These are phyloP conservation scores for Liposcelis brunnea DNA, from an alignment of 2,888 invertebrate species.

Conservation along the genomic window DNA sequence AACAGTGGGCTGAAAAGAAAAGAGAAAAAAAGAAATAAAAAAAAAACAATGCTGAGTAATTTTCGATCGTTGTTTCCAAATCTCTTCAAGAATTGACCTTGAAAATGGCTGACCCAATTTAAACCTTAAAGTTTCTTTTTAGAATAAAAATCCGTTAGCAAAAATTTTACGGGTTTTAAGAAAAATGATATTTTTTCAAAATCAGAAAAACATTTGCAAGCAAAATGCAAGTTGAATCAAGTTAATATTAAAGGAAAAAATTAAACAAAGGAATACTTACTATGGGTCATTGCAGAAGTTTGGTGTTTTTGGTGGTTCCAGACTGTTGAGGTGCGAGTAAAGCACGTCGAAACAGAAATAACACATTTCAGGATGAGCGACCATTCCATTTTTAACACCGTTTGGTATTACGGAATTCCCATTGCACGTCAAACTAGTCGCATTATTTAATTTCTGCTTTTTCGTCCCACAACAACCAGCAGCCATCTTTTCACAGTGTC, in stretches of 20 bases:
- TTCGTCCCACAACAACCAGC: conserved; percentile 83
- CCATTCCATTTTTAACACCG: conserved; percentile 31
- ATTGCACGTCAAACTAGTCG: conserved; percentile 36
- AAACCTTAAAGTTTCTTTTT: conserved; percentile 1
- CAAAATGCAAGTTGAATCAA: background rate
- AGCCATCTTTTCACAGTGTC: conserved; percentile 40
- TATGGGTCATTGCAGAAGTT: conserved; percentile 88
- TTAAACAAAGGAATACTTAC: conserved; percentile 43
- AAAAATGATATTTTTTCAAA: too few relatives aligned
- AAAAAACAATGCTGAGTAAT: background rate
- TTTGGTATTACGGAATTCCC: conserved; percentile 26
- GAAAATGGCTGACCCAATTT: background rate
- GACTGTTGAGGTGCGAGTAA: conserved; percentile 81
- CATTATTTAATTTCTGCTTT: conserved; percentile 75
- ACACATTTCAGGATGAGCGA: conserved; percentile 91
- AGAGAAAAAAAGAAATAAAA: conserved; percentile 15
- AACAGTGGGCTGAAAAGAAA: conserved; percentile 71
- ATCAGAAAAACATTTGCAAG: too few relatives aligned
- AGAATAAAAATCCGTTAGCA: background rate
- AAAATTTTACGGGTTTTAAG: too few relatives aligned
- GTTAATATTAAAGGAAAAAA: conserved; percentile 11
- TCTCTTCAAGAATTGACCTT: background rate
- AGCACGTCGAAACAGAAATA: conserved; percentile 99
- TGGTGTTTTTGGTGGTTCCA: conserved; percentile 81
- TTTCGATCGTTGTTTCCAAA: too few relatives aligned